Evolutionary conservation across 2,888 invertebrate genomes (phyloP).

Genomic region (Calameuta idolon): DNA sequence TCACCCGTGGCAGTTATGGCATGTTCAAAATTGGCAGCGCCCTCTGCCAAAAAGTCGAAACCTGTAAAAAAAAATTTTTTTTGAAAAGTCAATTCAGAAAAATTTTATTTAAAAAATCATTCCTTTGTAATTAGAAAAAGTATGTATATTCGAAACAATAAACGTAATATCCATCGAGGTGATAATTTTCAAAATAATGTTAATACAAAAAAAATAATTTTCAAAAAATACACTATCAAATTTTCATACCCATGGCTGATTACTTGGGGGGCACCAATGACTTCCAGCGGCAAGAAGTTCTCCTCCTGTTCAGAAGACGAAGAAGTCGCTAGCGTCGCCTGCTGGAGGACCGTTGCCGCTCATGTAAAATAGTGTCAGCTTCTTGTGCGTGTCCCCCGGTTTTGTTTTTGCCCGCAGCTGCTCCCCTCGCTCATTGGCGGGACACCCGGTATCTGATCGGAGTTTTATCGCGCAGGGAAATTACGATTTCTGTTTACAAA

Average conservation of each 20-base stretch:
- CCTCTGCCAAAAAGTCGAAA: slow-evolving; percentile 78
- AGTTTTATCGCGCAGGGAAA: slow-evolving; percentile 37
- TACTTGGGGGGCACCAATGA: slow-evolving; percentile 6
- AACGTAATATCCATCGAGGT: too few species aligned
- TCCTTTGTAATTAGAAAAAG: too few species aligned
- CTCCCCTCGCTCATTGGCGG: slow-evolving; percentile 57
- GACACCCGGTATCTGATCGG: slow-evolving; percentile 47
- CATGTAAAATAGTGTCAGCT: slow-evolving; percentile 48
- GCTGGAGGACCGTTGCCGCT: slow-evolving; percentile 35
- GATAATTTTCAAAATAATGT: not conserved
- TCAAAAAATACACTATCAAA: not conserved
- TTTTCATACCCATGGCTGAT: slow-evolving; percentile 47
- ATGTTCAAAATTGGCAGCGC: slow-evolving; percentile 80
- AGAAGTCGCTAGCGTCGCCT: slow-evolving; percentile 11
- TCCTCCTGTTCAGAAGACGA: slow-evolving; percentile 18
- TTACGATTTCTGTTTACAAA: slow-evolving; percentile 24
- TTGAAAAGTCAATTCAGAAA: not conserved
- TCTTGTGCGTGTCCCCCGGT: slow-evolving; percentile 52
- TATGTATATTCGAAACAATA: too few species aligned
- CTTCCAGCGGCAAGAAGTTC: not conserved
- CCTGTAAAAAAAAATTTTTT: slow-evolving; percentile 67
- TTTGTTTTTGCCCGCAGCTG: slow-evolving; percentile 48
- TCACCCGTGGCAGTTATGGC: slow-evolving; percentile 79
- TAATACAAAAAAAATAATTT: not conserved
- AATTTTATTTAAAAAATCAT: too few species aligned